Conservation (phyloP, 2,888 invertebrate species). For the Drymonia ruficornis region DNA sequence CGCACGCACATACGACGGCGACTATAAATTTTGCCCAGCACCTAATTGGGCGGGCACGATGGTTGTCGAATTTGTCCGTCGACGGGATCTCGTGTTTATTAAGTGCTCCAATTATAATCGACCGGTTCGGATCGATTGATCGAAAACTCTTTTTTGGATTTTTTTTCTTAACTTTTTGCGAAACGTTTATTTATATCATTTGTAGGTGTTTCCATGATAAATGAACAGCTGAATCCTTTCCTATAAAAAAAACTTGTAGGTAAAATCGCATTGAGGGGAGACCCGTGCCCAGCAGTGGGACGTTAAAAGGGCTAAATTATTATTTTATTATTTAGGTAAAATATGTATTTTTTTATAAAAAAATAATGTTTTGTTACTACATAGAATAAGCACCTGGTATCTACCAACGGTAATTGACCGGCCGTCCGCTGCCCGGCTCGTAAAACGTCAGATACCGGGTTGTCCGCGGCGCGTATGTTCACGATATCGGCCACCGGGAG, state of each 20-base stretch:
- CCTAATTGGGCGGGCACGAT: constrained; percentile 51
- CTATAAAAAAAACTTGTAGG: too few relatives aligned
- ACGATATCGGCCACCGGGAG: constrained; percentile 44
- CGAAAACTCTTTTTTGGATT: constrained; percentile 7
- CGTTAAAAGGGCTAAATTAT: too few relatives aligned
- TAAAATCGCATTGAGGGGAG: too few relatives aligned
- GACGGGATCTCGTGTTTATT: constrained; percentile 35
- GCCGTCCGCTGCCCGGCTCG: constrained; percentile 46
- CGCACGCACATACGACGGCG: background rate
- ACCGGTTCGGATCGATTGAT: constrained; percentile 28
- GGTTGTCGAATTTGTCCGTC: constrained; percentile 55
- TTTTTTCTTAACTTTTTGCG: background rate
- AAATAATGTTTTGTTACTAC: too few relatives aligned
- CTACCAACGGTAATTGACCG: constrained; percentile 50
- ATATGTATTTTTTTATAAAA: too few relatives aligned
- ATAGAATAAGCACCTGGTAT: constrained; percentile 37
- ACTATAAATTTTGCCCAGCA: constrained; percentile 49
- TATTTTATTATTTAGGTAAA: too few relatives aligned
- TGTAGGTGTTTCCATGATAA: too few relatives aligned
- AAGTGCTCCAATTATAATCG: constrained; percentile 49
- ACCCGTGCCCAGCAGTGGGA: too few relatives aligned
- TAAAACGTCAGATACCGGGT: constrained; percentile 61
- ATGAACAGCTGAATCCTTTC: too few relatives aligned
- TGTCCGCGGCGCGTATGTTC: constrained; percentile 48
- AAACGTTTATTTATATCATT: too few relatives aligned